phyloP scores from a whole-genome alignment of 2,113 vertebrate genomes.

The Ceuthmochares aereus region DNA sequence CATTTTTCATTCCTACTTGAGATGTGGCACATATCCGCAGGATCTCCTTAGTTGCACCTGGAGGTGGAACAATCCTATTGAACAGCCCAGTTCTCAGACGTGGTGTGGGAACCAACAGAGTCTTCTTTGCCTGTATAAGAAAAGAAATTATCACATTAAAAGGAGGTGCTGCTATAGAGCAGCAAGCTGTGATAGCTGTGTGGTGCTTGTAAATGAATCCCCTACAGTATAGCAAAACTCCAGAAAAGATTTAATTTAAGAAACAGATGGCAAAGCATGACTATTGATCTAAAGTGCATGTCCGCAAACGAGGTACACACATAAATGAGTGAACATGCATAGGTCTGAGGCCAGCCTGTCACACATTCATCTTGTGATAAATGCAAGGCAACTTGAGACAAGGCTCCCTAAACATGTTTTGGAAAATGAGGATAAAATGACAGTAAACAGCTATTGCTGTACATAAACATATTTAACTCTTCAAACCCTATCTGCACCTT shows the following conservation, averaged over 20 bases:
- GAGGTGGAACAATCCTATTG: slow-evolving; percentile 88
- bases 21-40: slow-evolving; percentile 88
- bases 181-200: fast-evolving
- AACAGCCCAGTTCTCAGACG: slow-evolving; percentile 89
- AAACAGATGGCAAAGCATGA: not conserved
- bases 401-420: fast-evolving
- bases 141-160: not conserved
- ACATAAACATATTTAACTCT: not conserved
- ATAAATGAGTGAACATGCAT: fast-evolving
- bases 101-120: slow-evolving; percentile 91
- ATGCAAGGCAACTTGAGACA: not conserved
- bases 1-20: slow-evolving; percentile 74
- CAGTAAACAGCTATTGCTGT: not conserved
- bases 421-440: not conserved
- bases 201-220: not conserved
- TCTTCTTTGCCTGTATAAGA: slow-evolving; percentile 85
- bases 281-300: fast-evolving
- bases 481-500: not conserved
- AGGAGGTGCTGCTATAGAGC: not conserved
- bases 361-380: not conserved
- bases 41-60: slow-evolving; percentile 83
- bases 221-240: not conserved
- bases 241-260: not conserved
- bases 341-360: not conserved
- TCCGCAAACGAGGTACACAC: fast-evolving